phyloP scores from a whole-genome alignment of 2,113 vertebrate genomes.

The Catagonus wagneri region DNA sequence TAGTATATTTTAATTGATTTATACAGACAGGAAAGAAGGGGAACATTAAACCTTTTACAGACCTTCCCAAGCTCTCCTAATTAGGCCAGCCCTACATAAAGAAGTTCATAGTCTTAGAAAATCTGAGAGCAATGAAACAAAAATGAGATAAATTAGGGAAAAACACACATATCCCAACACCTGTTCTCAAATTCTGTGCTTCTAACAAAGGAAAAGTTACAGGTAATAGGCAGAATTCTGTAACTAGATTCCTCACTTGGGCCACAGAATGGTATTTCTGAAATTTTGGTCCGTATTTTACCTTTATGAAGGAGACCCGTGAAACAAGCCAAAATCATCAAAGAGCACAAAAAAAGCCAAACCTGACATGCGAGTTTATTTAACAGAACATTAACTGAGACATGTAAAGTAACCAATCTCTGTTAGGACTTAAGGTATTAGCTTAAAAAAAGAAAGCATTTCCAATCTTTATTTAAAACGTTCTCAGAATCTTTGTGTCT shows the following conservation, averaged over 20 bases:
- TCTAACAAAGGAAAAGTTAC: slow-evolving; percentile 51
- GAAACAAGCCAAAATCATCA: slow-evolving; percentile 86
- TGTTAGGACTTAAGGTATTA: slow-evolving; percentile 73
- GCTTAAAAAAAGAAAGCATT: slow-evolving; percentile 31
- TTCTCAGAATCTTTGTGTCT: slow-evolving; percentile 54
- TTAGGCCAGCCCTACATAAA: slow-evolving; percentile 71
- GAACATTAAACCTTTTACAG: slow-evolving; percentile 60
- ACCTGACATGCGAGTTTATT: slow-evolving; percentile 83
- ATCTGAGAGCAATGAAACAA: slow-evolving; percentile 69
- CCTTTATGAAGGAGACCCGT: slow-evolving; percentile 75
- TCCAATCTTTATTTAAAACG: slow-evolving; percentile 71
- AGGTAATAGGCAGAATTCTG: slow-evolving; percentile 64
- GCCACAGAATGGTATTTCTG: slow-evolving; percentile 81
- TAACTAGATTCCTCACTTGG: slow-evolving; percentile 63
- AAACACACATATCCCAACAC: slow-evolving; percentile 69
- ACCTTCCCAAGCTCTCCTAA: slow-evolving; percentile 68
- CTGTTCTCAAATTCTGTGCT: slow-evolving; percentile 56
- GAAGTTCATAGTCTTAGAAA: slow-evolving; percentile 77
- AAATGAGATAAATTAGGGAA: slow-evolving; percentile 70
- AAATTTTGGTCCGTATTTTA: slow-evolving; percentile 82
- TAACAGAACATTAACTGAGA: slow-evolving; percentile 83
- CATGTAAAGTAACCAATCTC: slow-evolving; percentile 78
- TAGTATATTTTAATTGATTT: slow-evolving; percentile 73
- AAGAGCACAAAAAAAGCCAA: slow-evolving; percentile 78
- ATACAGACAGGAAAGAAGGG: slow-evolving; percentile 52